Evolutionary conservation across 2,888 invertebrate species (phyloP), one percentile per base, ranked within the genome.

Genomic region (Caradrina clavipalpis): DNA sequence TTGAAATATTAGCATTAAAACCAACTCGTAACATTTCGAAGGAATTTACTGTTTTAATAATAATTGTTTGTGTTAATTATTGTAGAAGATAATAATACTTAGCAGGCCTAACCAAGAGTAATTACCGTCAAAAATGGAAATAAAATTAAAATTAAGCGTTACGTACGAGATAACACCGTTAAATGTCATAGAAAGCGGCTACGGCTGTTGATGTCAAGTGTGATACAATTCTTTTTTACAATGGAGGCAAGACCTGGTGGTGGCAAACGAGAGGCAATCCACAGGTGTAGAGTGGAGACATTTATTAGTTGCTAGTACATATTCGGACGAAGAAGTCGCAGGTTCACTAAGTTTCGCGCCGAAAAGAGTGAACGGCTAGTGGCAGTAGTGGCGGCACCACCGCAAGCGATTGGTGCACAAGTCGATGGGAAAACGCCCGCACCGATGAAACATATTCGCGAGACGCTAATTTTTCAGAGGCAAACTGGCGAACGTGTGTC

Each of bases 391-490:
- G 66, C 73, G 72, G 73, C 75, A 73, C 83, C 80, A 84, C 83
- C 76, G 81, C 84, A 86, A 88, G 88, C 69, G 91, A 93, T 92
- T 92, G 93, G 93, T 92, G 92, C 91, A 88, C 86, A 85, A 86
- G 86, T 88, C 86, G 87, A 88, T 88, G 89, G 90, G 90, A 93
- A 94, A 94, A 94, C 92, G 93, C 93, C 92, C 89, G 94, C 91
- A 89, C 84, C 90, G 91, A 90, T 92, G 92, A 92, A 94, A 94
- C 91, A 93, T 91, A 92, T 94, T 94, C 90, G 92, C 95, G 88
- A 93, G 91, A 92, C 92, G 93, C 92, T 83, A 94, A 93, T 93
- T 95, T 95, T 95, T 95, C 95, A 95, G 95, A 92, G 89, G 91
- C 92, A 85, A 92, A 89, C 90, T 92, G 90, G 91, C 91, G 87